Conservation (phyloP, 2,888 invertebrate species). For the Macrosoma leucophasiata region DNA sequence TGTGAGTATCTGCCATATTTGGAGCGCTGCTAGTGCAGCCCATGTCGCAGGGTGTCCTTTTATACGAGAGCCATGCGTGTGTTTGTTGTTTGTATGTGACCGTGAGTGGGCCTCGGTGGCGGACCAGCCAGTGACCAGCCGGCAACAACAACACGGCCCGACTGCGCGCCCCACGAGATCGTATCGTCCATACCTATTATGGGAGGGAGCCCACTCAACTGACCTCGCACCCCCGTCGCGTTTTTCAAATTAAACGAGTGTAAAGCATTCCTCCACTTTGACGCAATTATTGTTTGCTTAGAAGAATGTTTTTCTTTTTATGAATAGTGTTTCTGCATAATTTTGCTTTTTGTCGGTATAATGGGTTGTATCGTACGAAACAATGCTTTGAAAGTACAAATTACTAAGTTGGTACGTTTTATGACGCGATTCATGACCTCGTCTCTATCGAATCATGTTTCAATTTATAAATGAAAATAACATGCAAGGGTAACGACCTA, state of each 20-base stretch:
- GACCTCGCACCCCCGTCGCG: conserved; percentile 75
- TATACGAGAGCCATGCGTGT: conserved; percentile 25
- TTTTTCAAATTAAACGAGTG: conserved; percentile 70
- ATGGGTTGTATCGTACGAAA: too few species aligned
- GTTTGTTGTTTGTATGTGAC: conserved; percentile 10
- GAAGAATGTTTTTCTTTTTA: conserved; percentile 34
- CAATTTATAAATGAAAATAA: too few species aligned
- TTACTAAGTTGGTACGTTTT: too few species aligned
- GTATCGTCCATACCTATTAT: conserved; percentile 65
- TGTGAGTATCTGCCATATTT: conserved; percentile 40
- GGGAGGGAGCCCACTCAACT: conserved; percentile 65
- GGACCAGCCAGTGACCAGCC: conserved; percentile 38
- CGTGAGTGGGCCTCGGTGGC: too few species aligned
- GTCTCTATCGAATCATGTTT: too few species aligned
- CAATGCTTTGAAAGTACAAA: too few species aligned
- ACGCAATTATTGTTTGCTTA: conserved; percentile 54
- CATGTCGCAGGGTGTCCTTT: conserved; percentile 43
- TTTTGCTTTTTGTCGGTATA: conserved; percentile 15
- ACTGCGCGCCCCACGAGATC: conserved; percentile 53
- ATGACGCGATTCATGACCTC: too few species aligned
- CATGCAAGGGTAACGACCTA: too few species aligned
- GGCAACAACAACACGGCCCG: conserved; percentile 45
- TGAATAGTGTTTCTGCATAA: conserved; percentile 18
- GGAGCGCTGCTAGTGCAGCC: conserved; percentile 68
- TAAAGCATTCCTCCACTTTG: conserved; percentile 41